phyloP scores from a whole-genome alignment of 2,888 invertebrate species.

The Pterobdella sp. region DNA sequence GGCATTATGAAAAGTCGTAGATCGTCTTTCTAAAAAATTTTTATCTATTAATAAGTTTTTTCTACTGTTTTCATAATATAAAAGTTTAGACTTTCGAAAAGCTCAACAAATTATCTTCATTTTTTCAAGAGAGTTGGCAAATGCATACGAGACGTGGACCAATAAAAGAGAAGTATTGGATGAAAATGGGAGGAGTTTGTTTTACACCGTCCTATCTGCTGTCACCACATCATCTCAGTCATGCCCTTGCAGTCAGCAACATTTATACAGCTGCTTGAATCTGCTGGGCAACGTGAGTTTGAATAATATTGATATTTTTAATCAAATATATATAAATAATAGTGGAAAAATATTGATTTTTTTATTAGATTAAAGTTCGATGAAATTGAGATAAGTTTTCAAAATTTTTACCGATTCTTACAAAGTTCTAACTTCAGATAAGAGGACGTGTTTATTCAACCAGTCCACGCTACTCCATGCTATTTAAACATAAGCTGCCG shows the following conservation, averaged over 20 bases:
- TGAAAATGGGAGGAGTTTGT: conserved; percentile 1
- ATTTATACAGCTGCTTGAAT: not conserved
- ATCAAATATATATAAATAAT: not conserved
- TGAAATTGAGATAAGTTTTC: not conserved
- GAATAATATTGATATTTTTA: too few species aligned
- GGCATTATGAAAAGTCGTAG: too few species aligned
- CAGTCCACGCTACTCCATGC: too few species aligned
- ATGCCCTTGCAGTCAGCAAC: not conserved
- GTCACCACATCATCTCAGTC: not conserved
- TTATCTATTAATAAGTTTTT: too few species aligned
- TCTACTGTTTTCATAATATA: too few species aligned
- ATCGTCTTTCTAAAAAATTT: too few species aligned
- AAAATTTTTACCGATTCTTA: not conserved
- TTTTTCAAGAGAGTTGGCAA: not conserved
- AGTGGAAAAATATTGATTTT: not conserved
- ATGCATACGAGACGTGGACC: not conserved
- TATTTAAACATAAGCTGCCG: too few species aligned
- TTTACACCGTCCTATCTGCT: conserved; percentile 2
- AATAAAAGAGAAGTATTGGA: not conserved
- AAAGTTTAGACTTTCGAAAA: too few species aligned
- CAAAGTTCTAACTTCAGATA: not conserved
- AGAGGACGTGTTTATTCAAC: not conserved
- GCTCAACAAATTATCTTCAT: too few species aligned
- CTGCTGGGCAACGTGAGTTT: conserved; percentile 5
- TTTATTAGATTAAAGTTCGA: not conserved